Percentiles rank a stretch among this genome's conserved stretches.
Evolutionary conservation across 2,797 vertebrate species (phyloP).

Genomic region (Bucorvus abyssinicus): DNA sequence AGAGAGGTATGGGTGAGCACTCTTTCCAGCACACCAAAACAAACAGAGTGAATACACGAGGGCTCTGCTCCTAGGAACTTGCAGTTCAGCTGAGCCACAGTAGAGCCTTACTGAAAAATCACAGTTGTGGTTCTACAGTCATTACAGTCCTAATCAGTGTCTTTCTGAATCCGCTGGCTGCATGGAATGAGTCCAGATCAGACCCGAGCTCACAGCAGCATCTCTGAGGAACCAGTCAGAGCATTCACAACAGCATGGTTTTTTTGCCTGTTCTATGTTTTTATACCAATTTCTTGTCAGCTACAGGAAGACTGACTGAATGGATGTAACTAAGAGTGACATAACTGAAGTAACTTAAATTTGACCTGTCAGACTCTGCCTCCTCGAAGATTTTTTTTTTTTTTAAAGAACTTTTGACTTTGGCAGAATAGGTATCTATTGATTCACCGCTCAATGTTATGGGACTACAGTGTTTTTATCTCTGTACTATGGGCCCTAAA

Average conservation of each 20-base stretch:
- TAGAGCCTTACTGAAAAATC: not conserved
- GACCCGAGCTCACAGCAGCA: not conserved
- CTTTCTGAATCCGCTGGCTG: not conserved
- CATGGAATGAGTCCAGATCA: not conserved
- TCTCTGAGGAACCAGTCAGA: not conserved
- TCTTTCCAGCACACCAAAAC: not conserved
- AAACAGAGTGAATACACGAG: not conserved
- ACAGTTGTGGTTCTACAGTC: not conserved
- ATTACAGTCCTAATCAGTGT: not conserved
- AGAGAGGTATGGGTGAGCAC: not conserved
- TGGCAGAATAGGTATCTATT: not conserved
- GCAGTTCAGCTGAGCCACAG: not conserved
- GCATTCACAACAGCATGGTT: fast-evolving
- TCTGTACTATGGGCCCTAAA: not conserved
- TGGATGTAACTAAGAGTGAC: not conserved
- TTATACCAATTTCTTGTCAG: conserved; percentile 13
- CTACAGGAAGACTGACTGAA: not conserved
- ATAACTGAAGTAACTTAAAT: conserved; percentile 33
- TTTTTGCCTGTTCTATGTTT: not conserved
- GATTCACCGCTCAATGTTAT: not conserved
- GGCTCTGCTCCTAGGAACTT: not conserved
- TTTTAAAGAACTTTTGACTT: not conserved
- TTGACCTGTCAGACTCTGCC: not conserved
- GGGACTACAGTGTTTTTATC: not conserved
- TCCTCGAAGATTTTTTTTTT: not conserved